phyloP scores from a whole-genome alignment of 2,113 vertebrate genomes.

The Sphaerodactylus townsendi region DNA sequence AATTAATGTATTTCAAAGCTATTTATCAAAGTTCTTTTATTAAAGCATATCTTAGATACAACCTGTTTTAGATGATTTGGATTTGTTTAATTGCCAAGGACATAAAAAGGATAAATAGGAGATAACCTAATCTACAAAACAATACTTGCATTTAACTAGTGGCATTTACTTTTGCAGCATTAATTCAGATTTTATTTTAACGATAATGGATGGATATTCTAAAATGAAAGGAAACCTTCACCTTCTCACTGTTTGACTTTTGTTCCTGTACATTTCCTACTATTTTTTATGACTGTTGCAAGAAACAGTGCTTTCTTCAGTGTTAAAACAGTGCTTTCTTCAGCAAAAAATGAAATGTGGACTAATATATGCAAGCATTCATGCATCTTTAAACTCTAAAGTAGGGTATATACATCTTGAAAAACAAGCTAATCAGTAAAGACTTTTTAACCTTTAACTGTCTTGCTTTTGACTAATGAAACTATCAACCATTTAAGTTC shows the following conservation, averaged over 20 bases:
- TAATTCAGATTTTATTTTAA: background rate
- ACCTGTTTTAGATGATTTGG: background rate
- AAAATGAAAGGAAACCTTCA: background rate
- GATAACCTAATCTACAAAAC: fast-evolving
- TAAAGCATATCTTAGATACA: background rate
- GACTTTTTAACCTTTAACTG: background rate
- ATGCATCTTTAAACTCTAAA: background rate
- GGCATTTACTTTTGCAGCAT: constrained; percentile 14
- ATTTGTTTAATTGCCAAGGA: background rate
- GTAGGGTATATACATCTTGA: background rate
- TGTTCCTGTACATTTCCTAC: background rate
- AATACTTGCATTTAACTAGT: constrained; percentile 7
- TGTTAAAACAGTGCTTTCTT: background rate
- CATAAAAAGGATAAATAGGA: background rate
- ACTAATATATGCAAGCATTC: background rate
- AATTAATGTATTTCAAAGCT: constrained; percentile 70
- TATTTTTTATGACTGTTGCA: background rate
- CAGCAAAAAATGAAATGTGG: background rate
- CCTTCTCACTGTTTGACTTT: background rate
- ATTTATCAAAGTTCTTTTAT: constrained; percentile 50
- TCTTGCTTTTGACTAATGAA: background rate
- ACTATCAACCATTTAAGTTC: background rate
- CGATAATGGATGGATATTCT: fast-evolving
- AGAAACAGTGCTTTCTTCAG: background rate
- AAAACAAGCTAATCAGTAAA: background rate